These are phyloP conservation scores for Tauraco hartlaubi DNA, from an alignment of 2,797 vertebrate species.

Conservation along the genomic window DNA sequence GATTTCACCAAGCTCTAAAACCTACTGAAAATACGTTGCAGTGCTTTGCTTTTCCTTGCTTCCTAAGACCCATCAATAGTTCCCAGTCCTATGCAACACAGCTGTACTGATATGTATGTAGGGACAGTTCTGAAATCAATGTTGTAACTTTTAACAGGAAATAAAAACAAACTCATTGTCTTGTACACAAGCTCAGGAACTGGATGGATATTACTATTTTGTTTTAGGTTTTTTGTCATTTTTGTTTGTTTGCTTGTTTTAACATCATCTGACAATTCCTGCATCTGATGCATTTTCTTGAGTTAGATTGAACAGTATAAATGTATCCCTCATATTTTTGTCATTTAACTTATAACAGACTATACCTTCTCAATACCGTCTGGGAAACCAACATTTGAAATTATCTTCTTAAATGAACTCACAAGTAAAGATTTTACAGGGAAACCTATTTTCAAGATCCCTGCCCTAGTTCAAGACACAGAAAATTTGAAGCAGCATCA, in stretches of 20 bases:
- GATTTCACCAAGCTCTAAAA: background rate
- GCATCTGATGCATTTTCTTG: background rate
- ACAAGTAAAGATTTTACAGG: background rate
- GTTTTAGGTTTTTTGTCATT: no score
- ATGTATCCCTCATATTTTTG: background rate
- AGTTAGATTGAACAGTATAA: background rate
- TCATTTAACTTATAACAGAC: background rate
- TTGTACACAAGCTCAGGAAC: background rate
- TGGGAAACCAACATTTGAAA: background rate
- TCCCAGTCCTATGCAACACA: background rate
- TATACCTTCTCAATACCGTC: background rate
- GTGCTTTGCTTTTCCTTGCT: background rate
- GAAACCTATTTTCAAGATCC: background rate
- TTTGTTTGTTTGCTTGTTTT: no score
- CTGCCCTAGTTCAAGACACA: background rate
- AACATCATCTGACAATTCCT: background rate
- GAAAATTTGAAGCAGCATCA: background rate
- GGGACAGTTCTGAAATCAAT: background rate
- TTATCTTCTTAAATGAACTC: background rate
- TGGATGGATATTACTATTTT: background rate
- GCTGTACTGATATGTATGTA: background rate
- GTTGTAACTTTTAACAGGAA: background rate
- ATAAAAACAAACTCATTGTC: background rate
- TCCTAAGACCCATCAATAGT: background rate
- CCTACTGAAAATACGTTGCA: background rate